Percentiles rank a stretch among this genome's conserved stretches.
phyloP scores from a whole-genome alignment of 2,888 invertebrate genomes.

The Selenia dentaria region DNA sequence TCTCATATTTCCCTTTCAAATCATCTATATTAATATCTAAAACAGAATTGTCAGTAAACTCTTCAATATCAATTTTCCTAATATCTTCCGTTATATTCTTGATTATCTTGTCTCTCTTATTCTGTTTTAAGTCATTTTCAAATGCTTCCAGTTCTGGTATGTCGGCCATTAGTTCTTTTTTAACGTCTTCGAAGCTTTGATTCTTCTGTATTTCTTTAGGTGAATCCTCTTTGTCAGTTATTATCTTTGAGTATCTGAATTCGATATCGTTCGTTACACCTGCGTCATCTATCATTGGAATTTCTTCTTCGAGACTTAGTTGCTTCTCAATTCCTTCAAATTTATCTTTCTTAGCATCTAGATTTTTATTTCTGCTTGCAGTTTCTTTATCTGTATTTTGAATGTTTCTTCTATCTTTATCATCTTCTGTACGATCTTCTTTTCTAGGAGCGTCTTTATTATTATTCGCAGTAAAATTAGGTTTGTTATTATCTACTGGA shows the following conservation, averaged over 20 bases:
- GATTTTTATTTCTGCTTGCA: conserved; percentile 12
- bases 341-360: conserved; percentile 27
- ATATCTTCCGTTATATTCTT: conserved; percentile 72
- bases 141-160: conserved; percentile 80
- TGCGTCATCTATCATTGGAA: conserved; percentile 80
- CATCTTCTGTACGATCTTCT: not conserved
- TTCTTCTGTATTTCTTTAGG: conserved; percentile 44
- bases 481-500: conserved; percentile 56
- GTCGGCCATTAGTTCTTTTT: conserved; percentile 78
- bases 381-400: conserved; percentile 9
- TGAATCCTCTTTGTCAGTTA: conserved; percentile 43
- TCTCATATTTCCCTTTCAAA: conserved; percentile 77
- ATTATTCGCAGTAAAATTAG: conserved; percentile 44
- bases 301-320: conserved; percentile 78
- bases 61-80: conserved; percentile 57
- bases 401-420: not conserved
- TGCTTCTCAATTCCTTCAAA: conserved; percentile 77
- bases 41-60: conserved; percentile 53
- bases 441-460: conserved; percentile 7
- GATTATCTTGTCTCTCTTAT: conserved; percentile 77
- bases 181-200: conserved; percentile 78
- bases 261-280: conserved; percentile 75
- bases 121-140: conserved; percentile 79
- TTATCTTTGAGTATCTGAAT: conserved; percentile 64
- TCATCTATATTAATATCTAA: conserved; percentile 81